Evolutionary conservation across 1,140 invertebrate genomes (phyloP).

Genomic region (Harlomillsia oculata): DNA sequence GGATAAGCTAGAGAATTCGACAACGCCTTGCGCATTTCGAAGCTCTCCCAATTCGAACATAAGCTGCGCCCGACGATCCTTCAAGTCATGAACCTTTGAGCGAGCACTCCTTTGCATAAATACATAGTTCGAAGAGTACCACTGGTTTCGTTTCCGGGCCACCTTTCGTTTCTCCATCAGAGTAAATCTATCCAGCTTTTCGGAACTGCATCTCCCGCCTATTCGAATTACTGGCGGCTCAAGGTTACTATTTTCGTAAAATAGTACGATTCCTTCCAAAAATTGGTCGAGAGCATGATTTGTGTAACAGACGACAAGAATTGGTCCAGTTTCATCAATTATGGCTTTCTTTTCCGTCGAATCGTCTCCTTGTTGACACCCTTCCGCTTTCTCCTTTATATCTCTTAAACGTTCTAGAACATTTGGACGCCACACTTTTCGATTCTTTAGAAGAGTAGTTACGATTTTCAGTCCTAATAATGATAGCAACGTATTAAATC

Average conservation of each 20-base stretch:
- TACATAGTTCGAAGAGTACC: not conserved
- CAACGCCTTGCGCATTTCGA: too few relatives aligned
- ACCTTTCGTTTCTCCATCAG: too few relatives aligned
- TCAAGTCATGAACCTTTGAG: not conserved
- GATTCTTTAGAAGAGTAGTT: slow-evolving; percentile 29
- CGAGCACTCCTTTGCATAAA: not conserved
- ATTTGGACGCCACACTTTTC: slow-evolving; percentile 29
- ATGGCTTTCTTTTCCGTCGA: too few relatives aligned
- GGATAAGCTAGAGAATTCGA: too few relatives aligned
- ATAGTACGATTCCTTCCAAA: slow-evolving; percentile 55
- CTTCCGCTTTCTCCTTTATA: slow-evolving; percentile 1
- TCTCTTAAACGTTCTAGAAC: too few relatives aligned
- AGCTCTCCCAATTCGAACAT: slow-evolving; percentile 16
- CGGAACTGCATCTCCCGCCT: slow-evolving; percentile 16
- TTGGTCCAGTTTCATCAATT: slow-evolving; percentile 40
- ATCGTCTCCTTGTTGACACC: too few relatives aligned
- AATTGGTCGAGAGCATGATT: slow-evolving; percentile 86
- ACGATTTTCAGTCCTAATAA: slow-evolving; percentile 28
- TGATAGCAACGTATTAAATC: not conserved
- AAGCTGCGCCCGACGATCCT: not conserved
- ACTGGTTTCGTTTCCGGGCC: too few relatives aligned
- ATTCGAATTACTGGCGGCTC: slow-evolving; percentile 18
- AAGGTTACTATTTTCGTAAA: slow-evolving; percentile 33
- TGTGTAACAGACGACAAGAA: slow-evolving; percentile 72
- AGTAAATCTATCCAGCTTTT: slow-evolving; percentile 9